Evolutionary conservation across 1,140 invertebrate genomes (phyloP).

Genomic region (Diabrotica virgifera): DNA sequence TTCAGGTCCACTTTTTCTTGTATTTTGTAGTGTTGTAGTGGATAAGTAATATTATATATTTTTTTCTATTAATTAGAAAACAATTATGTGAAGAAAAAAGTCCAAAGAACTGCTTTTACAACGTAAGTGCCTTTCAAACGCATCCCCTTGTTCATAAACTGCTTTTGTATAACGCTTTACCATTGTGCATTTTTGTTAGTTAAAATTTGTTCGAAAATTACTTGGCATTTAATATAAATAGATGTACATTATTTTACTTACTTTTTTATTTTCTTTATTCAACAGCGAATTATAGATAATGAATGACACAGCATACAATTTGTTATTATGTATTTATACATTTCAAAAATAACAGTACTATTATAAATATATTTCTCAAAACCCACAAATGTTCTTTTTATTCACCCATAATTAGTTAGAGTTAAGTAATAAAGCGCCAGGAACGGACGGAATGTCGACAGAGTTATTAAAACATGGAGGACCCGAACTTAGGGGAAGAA

Average conservation of each 20-base stretch:
- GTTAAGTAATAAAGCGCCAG: no score
- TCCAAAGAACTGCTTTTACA: neutral
- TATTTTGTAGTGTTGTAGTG: no score
- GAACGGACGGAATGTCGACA: no score
- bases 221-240: conserved; percentile 36
- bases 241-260: conserved; percentile 34
- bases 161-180: conserved; percentile 39
- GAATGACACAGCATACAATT: conserved; percentile 37
- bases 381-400: conserved; percentile 10
- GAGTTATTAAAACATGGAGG: no score
- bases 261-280: conserved; percentile 29
- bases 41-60: no score
- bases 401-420: neutral
- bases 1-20: no score
- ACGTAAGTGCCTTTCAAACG: conserved; percentile 25
- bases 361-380: conserved; percentile 25
- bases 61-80: no score
- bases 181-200: conserved; percentile 33
- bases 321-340: conserved; percentile 35
- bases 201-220: conserved; percentile 16
- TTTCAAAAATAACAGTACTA: conserved; percentile 36
- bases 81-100: no score
- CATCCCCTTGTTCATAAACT: conserved; percentile 22
- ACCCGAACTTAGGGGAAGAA: no score
- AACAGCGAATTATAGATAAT: conserved; percentile 40